Percentiles rank a stretch among this genome's conserved stretches.
Evolutionary conservation across 2,888 invertebrate genomes (phyloP).

Genomic region (Hypena proboscidalis): DNA sequence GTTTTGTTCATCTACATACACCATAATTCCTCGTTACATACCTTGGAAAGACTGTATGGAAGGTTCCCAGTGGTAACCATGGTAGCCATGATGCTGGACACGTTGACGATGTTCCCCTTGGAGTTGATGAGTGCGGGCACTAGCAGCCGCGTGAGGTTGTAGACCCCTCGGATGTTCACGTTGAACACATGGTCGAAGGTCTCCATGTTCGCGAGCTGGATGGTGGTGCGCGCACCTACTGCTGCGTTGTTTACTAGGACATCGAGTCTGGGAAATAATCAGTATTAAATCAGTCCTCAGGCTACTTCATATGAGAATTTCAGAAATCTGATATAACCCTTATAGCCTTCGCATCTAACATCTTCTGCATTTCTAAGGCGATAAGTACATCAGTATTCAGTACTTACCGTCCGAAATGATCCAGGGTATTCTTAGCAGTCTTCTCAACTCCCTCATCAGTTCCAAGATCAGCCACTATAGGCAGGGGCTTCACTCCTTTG

Average conservation of each 20-base stretch:
- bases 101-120: constrained; percentile 89
- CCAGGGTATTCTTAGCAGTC: constrained; percentile 46
- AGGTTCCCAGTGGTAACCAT: constrained; percentile 92
- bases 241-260: constrained; percentile 82
- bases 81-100: constrained; percentile 88
- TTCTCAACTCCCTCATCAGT: constrained; percentile 56
- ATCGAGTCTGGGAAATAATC: constrained; percentile 23
- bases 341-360: too few species aligned
- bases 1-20: too few species aligned
- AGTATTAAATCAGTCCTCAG: too few species aligned
- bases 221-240: constrained; percentile 67
- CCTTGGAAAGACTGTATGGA: constrained; percentile 95
- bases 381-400: too few species aligned
- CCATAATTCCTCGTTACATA: too few species aligned
- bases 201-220: constrained; percentile 48
- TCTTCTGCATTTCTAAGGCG: too few species aligned
- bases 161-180: constrained; percentile 86
- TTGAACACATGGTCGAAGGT: constrained; percentile 80
- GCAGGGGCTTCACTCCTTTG: constrained; percentile 42
- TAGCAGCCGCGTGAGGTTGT: constrained; percentile 87
- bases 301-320: too few species aligned
- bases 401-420: constrained; percentile 49
- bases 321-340: too few species aligned
- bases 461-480: constrained; percentile 51
- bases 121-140: constrained; percentile 87